Evolutionary conservation across 2,113 vertebrate genomes (phyloP), one percentile per base, ranked within the genome.

Genomic region (Daubentonia madagascariensis): DNA sequence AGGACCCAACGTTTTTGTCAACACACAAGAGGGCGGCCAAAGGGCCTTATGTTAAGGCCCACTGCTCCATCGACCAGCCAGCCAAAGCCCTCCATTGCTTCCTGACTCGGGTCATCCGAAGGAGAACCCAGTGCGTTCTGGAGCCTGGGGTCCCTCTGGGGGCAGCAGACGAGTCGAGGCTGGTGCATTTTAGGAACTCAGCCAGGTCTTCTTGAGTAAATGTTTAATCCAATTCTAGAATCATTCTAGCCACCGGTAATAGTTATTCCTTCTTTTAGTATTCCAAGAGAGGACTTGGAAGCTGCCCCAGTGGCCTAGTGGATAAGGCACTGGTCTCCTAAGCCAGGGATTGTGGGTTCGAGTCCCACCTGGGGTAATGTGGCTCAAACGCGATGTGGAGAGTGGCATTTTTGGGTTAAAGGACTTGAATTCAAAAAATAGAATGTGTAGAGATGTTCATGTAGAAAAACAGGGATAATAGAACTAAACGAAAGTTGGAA

Each of bases 311-410:
- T 98, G 98, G 98, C 97, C 98, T 98, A 98, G 97, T 97, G 97
- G 98, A 98, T 98, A 98, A 98, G 98, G 98, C 98, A 98, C 95
- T 98, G 98, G 98, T 98, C 98, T 98, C 98, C 98, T 98, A 97
- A 98, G 97, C 98, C 98, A 98, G 97, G 96, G 97, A 97, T 97
- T 98, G 97, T 97, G 97, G 97, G 98, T 98, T 98, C 81, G 17
- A 86, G 52, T 28, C 75, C 83, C 79, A 95, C 37, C 61, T 78
- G 85, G 96, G 91, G 85, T 97, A 94, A 1, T 0, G 0, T 6
- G 2, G 7, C 4, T 23, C 23, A 6, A 23, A 22, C 8, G 20
- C 7, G 7, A 59, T 22, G 57, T 59, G 50, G 50, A 14, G 50
- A 2, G 54, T 57, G 54, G 22, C 6, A 2, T 30, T 63, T 63